phyloP scores from a whole-genome alignment of 1,140 invertebrate species.

The Plutomurus gul region DNA sequence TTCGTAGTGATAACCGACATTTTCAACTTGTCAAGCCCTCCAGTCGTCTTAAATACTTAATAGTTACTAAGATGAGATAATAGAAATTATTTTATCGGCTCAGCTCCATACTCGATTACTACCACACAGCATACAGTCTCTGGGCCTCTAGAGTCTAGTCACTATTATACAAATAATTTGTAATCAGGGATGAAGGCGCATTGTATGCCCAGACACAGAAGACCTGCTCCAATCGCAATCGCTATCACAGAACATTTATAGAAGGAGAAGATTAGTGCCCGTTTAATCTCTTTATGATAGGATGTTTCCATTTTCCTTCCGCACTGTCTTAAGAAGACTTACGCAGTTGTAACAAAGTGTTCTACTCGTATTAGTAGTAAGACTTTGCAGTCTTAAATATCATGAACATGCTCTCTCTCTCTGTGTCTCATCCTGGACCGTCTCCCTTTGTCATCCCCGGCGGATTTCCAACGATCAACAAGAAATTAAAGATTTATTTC shows the following conservation, averaged over 20 bases:
- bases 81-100: too few relatives aligned
- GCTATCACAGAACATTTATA: not conserved
- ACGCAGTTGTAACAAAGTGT: not conserved
- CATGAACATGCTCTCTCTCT: too few relatives aligned
- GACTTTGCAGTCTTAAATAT: not conserved
- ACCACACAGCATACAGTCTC: too few relatives aligned
- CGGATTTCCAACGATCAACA: not conserved
- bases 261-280: not conserved
- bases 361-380: not conserved
- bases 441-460: not conserved
- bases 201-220: too few relatives aligned
- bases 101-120: too few relatives aligned
- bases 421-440: not conserved
- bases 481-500: conserved; percentile 18
- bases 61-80: too few relatives aligned
- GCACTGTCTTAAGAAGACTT: not conserved
- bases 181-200: too few relatives aligned
- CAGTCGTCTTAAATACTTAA: too few relatives aligned
- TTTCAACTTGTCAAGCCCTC: too few relatives aligned
- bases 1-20: too few relatives aligned
- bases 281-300: conserved; percentile 19
- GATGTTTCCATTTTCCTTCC: not conserved
- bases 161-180: too few relatives aligned
- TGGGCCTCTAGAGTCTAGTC: too few relatives aligned
- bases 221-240: not conserved